These are phyloP conservation scores for Frankliniella intonsa DNA, from an alignment of 2,888 invertebrate genomes.

Conservation along the genomic window DNA sequence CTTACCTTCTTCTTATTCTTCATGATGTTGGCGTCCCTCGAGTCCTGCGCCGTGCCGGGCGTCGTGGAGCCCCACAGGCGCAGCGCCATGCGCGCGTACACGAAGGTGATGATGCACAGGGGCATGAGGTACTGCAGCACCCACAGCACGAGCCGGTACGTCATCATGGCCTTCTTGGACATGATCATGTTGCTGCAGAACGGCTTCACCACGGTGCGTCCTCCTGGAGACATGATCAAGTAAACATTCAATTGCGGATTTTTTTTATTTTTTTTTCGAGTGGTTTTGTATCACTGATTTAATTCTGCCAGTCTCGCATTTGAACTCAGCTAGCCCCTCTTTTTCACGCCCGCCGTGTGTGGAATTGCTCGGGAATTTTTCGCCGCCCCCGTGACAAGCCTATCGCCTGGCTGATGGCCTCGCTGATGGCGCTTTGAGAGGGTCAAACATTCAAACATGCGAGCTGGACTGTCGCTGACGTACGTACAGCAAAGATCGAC, in stretches of 20 bases:
- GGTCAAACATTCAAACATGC: no score
- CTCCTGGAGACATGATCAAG: background rate
- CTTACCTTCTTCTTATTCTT: conserved; percentile 53
- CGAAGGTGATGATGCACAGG: conserved; percentile 52
- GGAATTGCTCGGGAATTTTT: no score
- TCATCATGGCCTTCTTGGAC: conserved; percentile 52
- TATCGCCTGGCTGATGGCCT: no score
- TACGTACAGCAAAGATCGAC: background rate
- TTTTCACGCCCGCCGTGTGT: no score
- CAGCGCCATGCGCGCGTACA: conserved; percentile 53
- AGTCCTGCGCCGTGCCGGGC: conserved; percentile 50
- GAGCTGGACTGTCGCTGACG: conserved; percentile 41
- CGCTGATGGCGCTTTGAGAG: no score
- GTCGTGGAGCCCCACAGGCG: conserved; percentile 51
- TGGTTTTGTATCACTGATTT: no score
- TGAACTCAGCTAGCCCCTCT: no score
- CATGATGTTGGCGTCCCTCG: conserved; percentile 49
- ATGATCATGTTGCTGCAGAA: conserved; percentile 56
- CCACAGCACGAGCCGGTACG: conserved; percentile 55
- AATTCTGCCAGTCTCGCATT: no score
- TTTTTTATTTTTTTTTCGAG: no score
- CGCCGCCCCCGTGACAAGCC: no score
- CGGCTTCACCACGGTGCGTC: conserved; percentile 45
- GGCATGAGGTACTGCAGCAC: conserved; percentile 56
- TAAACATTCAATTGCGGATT: no score